Evolutionary conservation across 2,797 vertebrate species (phyloP).

Genomic region (Cirrhinus mrigala): DNA sequence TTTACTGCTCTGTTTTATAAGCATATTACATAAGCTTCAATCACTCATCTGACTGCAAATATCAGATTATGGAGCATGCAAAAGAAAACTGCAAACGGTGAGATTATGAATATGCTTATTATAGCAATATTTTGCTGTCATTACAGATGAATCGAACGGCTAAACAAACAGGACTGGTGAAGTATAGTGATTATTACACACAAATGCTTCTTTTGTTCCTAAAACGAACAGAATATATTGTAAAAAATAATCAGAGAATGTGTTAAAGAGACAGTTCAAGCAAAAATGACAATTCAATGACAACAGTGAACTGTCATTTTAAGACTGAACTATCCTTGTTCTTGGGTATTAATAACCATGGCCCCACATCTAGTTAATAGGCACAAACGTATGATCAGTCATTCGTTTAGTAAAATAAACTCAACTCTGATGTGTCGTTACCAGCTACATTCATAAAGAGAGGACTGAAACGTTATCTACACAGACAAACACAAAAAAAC

Average conservation of each 20-base stretch:
- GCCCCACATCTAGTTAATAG: constrained; percentile 44
- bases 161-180: constrained; percentile 21
- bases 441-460: constrained; percentile 62
- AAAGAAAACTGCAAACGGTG: constrained; percentile 62
- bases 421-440: constrained; percentile 58
- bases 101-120: constrained; percentile 59
- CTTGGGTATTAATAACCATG: constrained; percentile 19
- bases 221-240: constrained; percentile 53
- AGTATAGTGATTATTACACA: constrained; percentile 36
- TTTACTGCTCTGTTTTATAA: constrained; percentile 65
- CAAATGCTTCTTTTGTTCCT: constrained; percentile 44
- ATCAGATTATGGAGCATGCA: constrained; percentile 80
- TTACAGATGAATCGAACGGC: constrained; percentile 30
- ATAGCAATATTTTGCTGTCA: constrained; percentile 47
- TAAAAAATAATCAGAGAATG: constrained; percentile 26
- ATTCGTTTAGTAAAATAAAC: constrained; percentile 47
- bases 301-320: neutral
- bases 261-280: constrained; percentile 34
- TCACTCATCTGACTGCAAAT: constrained; percentile 75
- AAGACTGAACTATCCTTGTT: neutral
- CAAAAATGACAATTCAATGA: neutral
- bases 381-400: constrained; percentile 51
- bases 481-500: constrained; percentile 64
- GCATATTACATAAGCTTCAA: constrained; percentile 68
- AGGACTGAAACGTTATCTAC: constrained; percentile 63